phyloP scores from a whole-genome alignment of 2,888 invertebrate genomes.

The Pristionchus exspectatus region DNA sequence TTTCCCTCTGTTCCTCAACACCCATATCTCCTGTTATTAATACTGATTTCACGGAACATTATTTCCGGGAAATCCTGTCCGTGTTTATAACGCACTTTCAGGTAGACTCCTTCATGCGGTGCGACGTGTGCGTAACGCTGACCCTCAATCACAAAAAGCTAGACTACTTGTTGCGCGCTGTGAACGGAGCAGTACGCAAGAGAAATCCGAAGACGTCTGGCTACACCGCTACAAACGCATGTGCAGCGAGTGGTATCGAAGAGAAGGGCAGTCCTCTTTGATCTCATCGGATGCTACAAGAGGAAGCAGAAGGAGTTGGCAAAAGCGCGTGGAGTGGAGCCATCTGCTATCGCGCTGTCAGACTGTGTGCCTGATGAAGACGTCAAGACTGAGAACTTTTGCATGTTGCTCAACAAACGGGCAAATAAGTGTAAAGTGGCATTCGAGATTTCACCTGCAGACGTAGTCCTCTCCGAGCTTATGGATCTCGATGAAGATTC shows the following conservation, averaged over 20 bases:
- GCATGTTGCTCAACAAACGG: not conserved
- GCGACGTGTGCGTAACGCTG: not conserved
- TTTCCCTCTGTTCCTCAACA: too few species aligned
- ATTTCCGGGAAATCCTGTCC: too few species aligned
- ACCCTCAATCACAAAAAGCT: not conserved
- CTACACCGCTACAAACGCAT: not conserved
- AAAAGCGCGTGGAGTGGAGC: not conserved
- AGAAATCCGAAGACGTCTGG: not conserved
- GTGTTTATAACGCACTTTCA: too few species aligned
- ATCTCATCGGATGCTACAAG: not conserved
- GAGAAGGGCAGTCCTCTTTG: not conserved
- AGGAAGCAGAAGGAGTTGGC: not conserved
- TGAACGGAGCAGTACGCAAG: not conserved
- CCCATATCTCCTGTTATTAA: too few species aligned
- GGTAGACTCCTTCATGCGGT: not conserved
- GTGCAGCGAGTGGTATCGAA: not conserved
- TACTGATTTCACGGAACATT: too few species aligned
- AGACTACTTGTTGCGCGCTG: not conserved
- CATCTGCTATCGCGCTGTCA: not conserved
- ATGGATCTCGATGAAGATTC: not conserved
- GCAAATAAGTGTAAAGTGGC: too few species aligned
- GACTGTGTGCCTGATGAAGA: not conserved
- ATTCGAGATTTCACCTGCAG: not conserved
- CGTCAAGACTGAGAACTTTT: not conserved
- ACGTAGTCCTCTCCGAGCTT: not conserved